A percentile compares a stretch with the other conserved stretches of the same genome.
Evolutionary conservation across 2,888 invertebrate genomes (phyloP).

Genomic region (Itoplectis maculator): DNA sequence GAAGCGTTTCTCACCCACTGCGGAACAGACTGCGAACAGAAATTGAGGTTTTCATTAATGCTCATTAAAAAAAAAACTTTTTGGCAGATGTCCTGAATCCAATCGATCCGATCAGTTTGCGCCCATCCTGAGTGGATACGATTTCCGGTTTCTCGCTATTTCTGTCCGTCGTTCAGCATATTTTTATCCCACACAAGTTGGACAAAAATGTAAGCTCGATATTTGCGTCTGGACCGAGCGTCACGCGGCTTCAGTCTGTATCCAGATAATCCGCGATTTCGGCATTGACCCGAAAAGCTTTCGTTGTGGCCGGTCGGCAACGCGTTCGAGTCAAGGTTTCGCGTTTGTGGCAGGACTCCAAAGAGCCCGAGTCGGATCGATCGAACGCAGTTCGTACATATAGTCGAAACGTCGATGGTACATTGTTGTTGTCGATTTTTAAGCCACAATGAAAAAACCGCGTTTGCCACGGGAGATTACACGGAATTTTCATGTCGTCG

Average conservation of each 20-base stretch:
- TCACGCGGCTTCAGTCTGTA: not conserved
- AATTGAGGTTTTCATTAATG: not conserved
- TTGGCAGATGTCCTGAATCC: not conserved
- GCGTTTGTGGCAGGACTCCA: slow-evolving; percentile 77
- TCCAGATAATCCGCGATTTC: slow-evolving; percentile 69
- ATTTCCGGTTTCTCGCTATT: slow-evolving; percentile 13
- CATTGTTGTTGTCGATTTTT: slow-evolving; percentile 18
- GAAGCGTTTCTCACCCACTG: slow-evolving; percentile 85
- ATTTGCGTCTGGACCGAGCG: not conserved
- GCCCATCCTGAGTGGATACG: not conserved
- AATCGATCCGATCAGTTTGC: not conserved
- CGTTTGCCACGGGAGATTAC: not conserved
- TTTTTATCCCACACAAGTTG: not conserved
- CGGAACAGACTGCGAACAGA: slow-evolving; percentile 76
- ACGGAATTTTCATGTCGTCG: not conserved
- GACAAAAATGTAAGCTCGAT: slow-evolving; percentile 24
- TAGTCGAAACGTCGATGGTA: too few relatives aligned
- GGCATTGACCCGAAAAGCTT: slow-evolving; percentile 74
- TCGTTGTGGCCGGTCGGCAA: slow-evolving; percentile 63
- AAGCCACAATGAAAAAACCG: not conserved
- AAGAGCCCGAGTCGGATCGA: slow-evolving; percentile 69
- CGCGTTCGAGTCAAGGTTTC: slow-evolving; percentile 74
- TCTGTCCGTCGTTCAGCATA: slow-evolving; percentile 17
- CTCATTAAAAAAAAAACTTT: not conserved
- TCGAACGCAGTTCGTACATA: slow-evolving; percentile 7